Base-by-base conservation (phyloP, 2,113 vertebrate species). In the Sakesphorus luctuosus region DNA sequence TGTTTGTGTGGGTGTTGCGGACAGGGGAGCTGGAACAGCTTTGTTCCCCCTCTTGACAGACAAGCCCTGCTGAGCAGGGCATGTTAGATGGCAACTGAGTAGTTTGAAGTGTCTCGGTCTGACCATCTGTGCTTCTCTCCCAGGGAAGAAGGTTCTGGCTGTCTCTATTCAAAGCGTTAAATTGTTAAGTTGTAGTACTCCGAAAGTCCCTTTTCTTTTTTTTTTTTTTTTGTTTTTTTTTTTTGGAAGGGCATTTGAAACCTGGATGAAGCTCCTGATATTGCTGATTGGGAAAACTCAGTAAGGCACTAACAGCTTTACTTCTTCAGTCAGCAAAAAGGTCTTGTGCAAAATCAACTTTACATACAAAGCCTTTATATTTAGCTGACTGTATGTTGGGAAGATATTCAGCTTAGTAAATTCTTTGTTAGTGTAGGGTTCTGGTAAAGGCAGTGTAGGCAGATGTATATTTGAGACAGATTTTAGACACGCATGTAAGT, bases 401-500 rank as follows among this genome's bases (percentile, higher is more conserved):
- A 92, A 66, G 72, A 26, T 8, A 35, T 86, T 87, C 36, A 88
- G 75, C 50, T 74, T n/a, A 63, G 47, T 35, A 35, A 77, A 67
- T 20, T 61, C 8, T 24, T 79, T 50, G 66, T 63, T 15, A 8
- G 12, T 36, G 7, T 6, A 23, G 58, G 18, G 5, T 88, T 73
- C 9, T 43, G 43, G 72, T 38, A 56, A 76, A 29, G 65, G 15
- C 33, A 9, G 7, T 7, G 9, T 1, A 31, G 66, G 23, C 28
- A 73, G 38, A 13, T 18, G 23, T 40, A 0, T 31, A 1, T 40
- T 43, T 79, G 78, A 82, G 61, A 43, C 9, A 3, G 62, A 25
- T 53, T 23, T 59, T 43, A 28, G 1, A 28, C 28, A 3, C 2
- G 1, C 12, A 4, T 0, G 1, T 11, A 11, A 35, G 33, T 5